These are phyloP conservation scores for Amphiprion ocellaris DNA, from an alignment of 2,113 vertebrate species.

Conservation along the genomic window DNA sequence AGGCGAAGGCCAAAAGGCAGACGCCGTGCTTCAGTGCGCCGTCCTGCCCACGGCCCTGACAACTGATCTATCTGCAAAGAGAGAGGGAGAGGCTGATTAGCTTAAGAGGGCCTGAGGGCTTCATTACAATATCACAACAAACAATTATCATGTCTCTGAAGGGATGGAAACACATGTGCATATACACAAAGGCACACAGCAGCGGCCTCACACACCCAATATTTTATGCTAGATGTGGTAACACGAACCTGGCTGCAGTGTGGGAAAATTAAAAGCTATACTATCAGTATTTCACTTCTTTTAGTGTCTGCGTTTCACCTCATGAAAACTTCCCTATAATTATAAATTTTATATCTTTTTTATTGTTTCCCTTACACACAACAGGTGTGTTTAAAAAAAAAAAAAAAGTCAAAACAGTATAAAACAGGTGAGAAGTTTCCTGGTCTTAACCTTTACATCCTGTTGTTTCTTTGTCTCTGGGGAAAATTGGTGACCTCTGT, in stretches of 20 bases:
- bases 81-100: constrained; percentile 72
- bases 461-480: constrained; percentile 55
- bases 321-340: neutral
- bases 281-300: constrained; percentile 17
- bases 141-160: constrained; percentile 80
- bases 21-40: constrained; percentile 29
- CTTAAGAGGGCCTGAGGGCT: constrained; percentile 79
- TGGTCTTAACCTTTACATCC: constrained; percentile 35
- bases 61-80: constrained; percentile 68
- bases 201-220: neutral
- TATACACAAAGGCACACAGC: constrained; percentile 29
- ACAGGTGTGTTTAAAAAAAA: constrained; percentile 35
- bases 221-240: constrained; percentile 33
- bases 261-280: constrained; percentile 42
- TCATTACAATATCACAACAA: constrained; percentile 84
- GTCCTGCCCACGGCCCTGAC: constrained; percentile 60
- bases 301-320: neutral
- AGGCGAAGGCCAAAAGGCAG: constrained; percentile 59
- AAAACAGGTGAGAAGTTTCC: constrained; percentile 36
- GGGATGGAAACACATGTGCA: constrained; percentile 45
- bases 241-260: constrained; percentile 14
- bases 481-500: constrained; percentile 28
- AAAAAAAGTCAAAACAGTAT: constrained; percentile 7
- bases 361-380: neutral
- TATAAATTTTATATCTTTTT: constrained; percentile 12